Evolutionary conservation across 1,140 invertebrate genomes (phyloP), one percentile per base, ranked within the genome.

Genomic region (Drosophila mauritiana): DNA sequence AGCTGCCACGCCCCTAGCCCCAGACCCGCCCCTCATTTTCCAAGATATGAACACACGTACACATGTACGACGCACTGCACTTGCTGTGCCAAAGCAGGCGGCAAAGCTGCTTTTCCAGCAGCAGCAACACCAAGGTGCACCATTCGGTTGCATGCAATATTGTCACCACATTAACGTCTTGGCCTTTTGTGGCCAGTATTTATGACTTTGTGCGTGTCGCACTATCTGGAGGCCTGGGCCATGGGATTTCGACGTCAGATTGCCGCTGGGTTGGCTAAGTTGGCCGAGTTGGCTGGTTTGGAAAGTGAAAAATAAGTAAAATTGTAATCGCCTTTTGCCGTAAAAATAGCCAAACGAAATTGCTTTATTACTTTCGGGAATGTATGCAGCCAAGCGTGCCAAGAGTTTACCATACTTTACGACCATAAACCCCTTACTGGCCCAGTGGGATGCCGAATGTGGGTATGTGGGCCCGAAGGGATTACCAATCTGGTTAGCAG

Each of bases 131-230:
- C 46, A 31, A 31, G 37, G n/a, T 40, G 52, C 59, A 57, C 55
- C 74, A 75, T 40, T 64, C 74, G 75, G 70, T 78, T 88, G 83
- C 83, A 89, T 88, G 84, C 85, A 90, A 88, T 88, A 88, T 90
- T 88, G 84, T 88, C 84, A 89, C 76, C 84, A 88, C 84, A 89
- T 88, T 88, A 89, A 89, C 84, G 84, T 89, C 84, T 89, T 83
- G 57, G 85, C 84, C 84, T 89, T 89, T 89, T 89, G 85, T 89
- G 85, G 85, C 62, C 68, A 89, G 73, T 84, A 89, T 89, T 89
- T 89, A 89, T 89, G 84, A 90, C 73, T 84, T 45, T 55, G 61
- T 78, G 83, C 81, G 78, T 84, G 82, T 64, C 56, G 57, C 73
- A 45, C 34, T 45, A 54, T 58, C 61, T 52, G 45, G 40, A 37